phyloP scores from a whole-genome alignment of 2,797 vertebrate species.

The Platyrinchus mystaceus region DNA sequence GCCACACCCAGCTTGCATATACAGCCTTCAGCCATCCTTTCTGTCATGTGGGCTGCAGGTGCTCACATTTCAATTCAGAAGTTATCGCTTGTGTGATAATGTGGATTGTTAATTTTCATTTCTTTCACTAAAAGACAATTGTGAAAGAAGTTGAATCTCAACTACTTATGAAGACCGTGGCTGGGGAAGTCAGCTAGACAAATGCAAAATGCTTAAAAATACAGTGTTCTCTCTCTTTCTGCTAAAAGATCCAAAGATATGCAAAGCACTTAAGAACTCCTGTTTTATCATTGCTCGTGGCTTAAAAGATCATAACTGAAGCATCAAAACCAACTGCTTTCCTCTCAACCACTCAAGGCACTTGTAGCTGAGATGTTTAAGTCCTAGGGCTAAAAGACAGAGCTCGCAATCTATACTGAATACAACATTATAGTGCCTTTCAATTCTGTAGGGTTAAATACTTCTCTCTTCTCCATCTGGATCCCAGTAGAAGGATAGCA shows the following conservation, averaged over 20 bases:
- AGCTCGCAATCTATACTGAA: not conserved
- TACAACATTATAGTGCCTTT: not conserved
- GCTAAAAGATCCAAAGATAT: not conserved
- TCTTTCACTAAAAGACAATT: not conserved
- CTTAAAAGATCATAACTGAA: not conserved
- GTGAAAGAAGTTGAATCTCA: not conserved
- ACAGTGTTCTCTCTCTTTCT: not conserved
- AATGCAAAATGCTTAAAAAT: not conserved
- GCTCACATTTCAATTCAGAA: not conserved
- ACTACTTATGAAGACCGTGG: not conserved
- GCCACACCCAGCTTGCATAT: not conserved
- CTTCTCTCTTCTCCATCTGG: not conserved
- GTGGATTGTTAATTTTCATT: not conserved
- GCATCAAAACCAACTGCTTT: not conserved
- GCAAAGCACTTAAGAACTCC: not conserved
- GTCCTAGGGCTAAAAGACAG: not conserved
- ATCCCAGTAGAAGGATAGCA: not conserved
- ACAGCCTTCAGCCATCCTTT: not conserved
- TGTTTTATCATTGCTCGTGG: not conserved
- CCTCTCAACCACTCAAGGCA: not conserved
- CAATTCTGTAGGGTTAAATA: not conserved
- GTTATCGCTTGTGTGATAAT: not conserved
- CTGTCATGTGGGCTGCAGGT: accelerated
- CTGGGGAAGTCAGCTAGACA: not conserved
- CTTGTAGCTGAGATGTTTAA: not conserved